These are phyloP conservation scores for Zaprionus tsacasi DNA, from an alignment of 1,140 invertebrate genomes.

Conservation along the genomic window DNA sequence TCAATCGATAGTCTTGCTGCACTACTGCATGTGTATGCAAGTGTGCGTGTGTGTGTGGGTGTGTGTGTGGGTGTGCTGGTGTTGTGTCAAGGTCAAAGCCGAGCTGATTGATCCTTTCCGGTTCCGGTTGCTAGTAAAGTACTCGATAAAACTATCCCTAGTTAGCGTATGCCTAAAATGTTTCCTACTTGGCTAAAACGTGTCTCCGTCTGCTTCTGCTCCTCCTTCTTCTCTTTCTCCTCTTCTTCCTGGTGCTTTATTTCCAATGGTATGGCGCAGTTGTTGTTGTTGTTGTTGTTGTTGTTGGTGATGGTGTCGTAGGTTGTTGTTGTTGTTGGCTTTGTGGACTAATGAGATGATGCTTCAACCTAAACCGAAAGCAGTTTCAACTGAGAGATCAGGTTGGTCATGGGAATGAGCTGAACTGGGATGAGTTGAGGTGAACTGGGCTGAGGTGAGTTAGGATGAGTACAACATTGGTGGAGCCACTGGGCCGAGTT, in stretches of 20 bases:
- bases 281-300: conserved; percentile 60
- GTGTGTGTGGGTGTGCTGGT: conserved; percentile 15
- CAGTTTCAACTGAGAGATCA: conserved; percentile 38
- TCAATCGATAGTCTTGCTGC: background rate
- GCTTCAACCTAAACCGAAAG: conserved; percentile 55
- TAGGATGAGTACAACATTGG: conserved; percentile 29
- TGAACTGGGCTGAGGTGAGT: background rate
- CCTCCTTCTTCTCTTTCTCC: conserved; percentile 5
- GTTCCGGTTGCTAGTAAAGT: conserved; percentile 4
- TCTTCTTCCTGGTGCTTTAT: conserved; percentile 26
- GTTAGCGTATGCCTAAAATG: conserved; percentile 11
- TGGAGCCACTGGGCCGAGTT: conserved; percentile 34
- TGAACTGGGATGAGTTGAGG: background rate
- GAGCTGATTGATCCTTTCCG: conserved; percentile 20
- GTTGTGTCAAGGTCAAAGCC: conserved; percentile 29
- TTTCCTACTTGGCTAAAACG: conserved; percentile 20
- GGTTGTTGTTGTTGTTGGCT: conserved; percentile 49
- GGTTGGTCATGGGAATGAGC: conserved; percentile 17
- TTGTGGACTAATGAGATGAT: conserved; percentile 50
- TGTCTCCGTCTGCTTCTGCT: conserved; percentile 17
- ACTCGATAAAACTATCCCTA: conserved; percentile 7
- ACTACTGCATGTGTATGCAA: conserved; percentile 11
- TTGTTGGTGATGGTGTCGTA: conserved; percentile 32
- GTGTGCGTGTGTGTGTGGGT: conserved; percentile 14
- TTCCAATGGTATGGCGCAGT: conserved; percentile 80